Evolutionary conservation across 2,797 vertebrate species (phyloP), one percentile per base, ranked within the genome.

Genomic region (Onychomys arenicola): DNA sequence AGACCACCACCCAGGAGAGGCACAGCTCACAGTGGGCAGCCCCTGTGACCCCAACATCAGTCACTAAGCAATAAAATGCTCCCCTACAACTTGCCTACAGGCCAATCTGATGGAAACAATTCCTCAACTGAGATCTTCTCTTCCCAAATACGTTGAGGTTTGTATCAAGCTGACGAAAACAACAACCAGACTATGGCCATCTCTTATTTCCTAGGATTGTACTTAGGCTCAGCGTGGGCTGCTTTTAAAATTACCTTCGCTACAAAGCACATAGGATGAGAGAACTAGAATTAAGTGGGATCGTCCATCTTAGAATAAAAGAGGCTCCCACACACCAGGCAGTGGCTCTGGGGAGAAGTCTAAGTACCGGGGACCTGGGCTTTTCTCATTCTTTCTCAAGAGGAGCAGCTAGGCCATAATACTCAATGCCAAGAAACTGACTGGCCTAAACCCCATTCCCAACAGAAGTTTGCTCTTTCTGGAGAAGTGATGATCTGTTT

Each of bases 191-290:
- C 16, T n/a, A 16, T 17, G 90, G 46, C 32, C 61, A 75, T 76
- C 2, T 6, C 75, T 13, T 19, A 37, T 94, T 86, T 80, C 27
- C 40, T 81, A 46, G 19, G 32, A 69, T 65, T 80, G 43, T 73
- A 61, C 63, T 76, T 65, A 91, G 87, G 12, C 23, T 97, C 78
- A 90, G 67, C 21, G 25, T 87, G 43, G 37, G 77, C 37, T 67
- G 55, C 90, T 94, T 92, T 92, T 59, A 81, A 94, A 94, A 43
- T 92, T 46, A 13, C 76, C 49, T 92, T 65, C 34, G 46, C 57
- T 63, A 25, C 57, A 52, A 93, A 80, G 89, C 40, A 73, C 25
- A 16, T 7, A 91, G 43, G 16, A 67, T 57, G 40, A 55, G 5
- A 77, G 29, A 76, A 29, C 52, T 61, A 61, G 27, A 77, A 94